These are phyloP conservation scores for Diadegma fenestrale DNA, from an alignment of 2,888 invertebrate species.

Conservation along the genomic window DNA sequence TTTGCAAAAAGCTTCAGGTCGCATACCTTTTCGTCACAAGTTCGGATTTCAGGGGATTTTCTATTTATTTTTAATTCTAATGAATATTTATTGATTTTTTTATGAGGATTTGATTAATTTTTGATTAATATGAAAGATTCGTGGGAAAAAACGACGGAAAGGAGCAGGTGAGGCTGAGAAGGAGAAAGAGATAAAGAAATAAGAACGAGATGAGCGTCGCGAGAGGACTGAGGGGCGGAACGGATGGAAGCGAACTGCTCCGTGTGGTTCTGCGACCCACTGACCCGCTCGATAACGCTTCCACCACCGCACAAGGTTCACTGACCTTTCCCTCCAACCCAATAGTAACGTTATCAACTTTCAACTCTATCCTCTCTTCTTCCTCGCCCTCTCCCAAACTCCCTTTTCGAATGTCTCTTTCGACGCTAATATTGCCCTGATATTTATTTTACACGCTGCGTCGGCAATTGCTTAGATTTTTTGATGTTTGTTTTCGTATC, in stretches of 20 bases:
- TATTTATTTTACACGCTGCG: background rate
- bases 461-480: background rate
- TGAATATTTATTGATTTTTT: background rate
- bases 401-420: background rate
- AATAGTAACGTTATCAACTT: constrained; percentile 73
- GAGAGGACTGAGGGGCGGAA: constrained; percentile 71
- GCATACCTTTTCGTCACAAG: no score
- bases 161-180: constrained; percentile 27
- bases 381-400: background rate
- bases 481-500: background rate
- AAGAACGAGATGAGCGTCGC: constrained; percentile 56
- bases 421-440: background rate
- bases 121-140: background rate
- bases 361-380: constrained; percentile 32
- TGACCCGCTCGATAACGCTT: constrained; percentile 86
- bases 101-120: background rate
- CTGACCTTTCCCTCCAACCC: constrained; percentile 81
- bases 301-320: constrained; percentile 80
- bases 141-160: background rate
- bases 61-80: background rate
- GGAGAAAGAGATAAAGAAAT: constrained; percentile 5
- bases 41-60: no score
- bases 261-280: constrained; percentile 87
- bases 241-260: constrained; percentile 85
- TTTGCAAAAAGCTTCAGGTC: no score